Base-by-base conservation (phyloP, 2,113 vertebrate species). In the Ochotona princeps region DNA sequence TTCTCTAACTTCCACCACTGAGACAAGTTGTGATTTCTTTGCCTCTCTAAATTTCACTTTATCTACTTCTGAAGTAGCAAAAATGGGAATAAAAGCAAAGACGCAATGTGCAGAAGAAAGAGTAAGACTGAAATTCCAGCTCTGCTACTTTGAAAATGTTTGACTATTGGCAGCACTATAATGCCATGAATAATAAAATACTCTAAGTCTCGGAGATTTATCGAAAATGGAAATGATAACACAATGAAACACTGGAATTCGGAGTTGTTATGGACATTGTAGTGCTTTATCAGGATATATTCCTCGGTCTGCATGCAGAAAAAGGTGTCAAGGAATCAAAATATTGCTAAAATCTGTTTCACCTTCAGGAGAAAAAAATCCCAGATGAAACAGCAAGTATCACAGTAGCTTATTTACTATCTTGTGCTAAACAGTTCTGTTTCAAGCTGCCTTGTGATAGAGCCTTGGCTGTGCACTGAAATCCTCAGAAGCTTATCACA, bases 321-420 rank as follows among this genome's bases (percentile, higher is more conserved):
- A 88, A 83, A 54, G 0, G 8, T 89, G 75, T 90, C 49, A 84
- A 90, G 38, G 8, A 60, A 18, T 87, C 61, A 89, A 92, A 57
- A 12, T 65, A 13, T 74, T 76, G 75, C 28, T 88, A 74, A 87
- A 44, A 44, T 6, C 65, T 84, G 8, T 80, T 84, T 93, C 82
- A 13, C 12, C 63, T 90, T 92, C 67, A 15, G 49, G 17, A 91
- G 6, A 95, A 83, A 38, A 87, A 92, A 25, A 92, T 70, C 10
- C 30, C 21, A 91, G 35, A 44, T 91, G 65, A 95, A 96, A 74
- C 69, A 83, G 2, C 75, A 91, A 89, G n/a, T 93, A 84, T 35
- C 10, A 81, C 2, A 5, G 28, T 63, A 73, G 72, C n/a, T 89
- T 87, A 83, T 95, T 87, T 87, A 86, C 28, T 91, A 20, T 86